phyloP scores from a whole-genome alignment of 2,797 vertebrate species.

The Peromyscus nudipes region DNA sequence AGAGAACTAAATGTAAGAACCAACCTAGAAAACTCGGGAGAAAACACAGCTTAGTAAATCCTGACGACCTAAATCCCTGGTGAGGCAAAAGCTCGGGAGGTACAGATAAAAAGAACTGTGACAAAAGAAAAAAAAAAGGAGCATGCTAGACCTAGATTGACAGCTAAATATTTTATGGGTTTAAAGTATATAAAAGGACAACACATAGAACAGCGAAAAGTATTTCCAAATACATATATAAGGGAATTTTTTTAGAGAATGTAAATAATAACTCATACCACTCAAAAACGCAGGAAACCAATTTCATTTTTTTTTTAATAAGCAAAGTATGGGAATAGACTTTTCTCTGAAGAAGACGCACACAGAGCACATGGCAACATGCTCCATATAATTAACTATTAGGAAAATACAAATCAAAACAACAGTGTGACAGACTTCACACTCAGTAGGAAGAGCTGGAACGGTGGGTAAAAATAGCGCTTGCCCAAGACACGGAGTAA shows the following conservation, averaged over 20 bases:
- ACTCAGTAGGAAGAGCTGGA: neutral
- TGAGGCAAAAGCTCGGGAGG: neutral
- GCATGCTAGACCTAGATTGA: neutral
- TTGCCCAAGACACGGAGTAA: neutral
- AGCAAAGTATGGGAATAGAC: neutral
- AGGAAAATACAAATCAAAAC: slow-evolving; percentile 43
- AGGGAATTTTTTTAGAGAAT: neutral
- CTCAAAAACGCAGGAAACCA: neutral
- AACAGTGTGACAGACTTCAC: neutral
- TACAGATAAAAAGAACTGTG: neutral
- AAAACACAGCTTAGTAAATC: slow-evolving; percentile 42
- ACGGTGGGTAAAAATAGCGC: neutral
- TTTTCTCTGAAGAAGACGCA: slow-evolving; percentile 10
- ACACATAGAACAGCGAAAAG: neutral
- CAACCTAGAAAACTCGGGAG: slow-evolving; percentile 38
- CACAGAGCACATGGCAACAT: neutral
- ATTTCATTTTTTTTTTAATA: neutral
- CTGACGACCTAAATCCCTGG: neutral
- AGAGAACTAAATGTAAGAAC: slow-evolving; percentile 8
- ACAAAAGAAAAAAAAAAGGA: neutral
- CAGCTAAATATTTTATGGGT: neutral
- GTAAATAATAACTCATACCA: neutral
- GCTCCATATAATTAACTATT: neutral
- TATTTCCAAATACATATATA: neutral
- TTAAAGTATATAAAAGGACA: neutral